Conservation (phyloP, 2,797 vertebrate genomes). For the Crocodylus rhombifer region DNA sequence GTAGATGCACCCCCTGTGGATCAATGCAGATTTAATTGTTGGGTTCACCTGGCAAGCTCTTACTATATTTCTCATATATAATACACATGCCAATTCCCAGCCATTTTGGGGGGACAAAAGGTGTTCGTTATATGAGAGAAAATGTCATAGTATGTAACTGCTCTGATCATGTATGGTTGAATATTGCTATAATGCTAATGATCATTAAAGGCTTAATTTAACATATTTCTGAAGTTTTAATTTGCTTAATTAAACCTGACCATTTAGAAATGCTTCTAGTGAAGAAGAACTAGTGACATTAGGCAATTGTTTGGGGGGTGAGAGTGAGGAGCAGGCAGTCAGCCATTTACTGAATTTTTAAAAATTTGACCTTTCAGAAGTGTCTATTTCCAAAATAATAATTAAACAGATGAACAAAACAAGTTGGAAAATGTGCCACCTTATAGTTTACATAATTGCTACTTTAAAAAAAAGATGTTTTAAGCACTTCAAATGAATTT, state of each 20-base stretch:
- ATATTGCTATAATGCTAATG: slow-evolving; percentile 43
- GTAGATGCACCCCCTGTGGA: no score
- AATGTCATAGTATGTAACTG: neutral
- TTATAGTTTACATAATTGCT: neutral
- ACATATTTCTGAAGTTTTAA: slow-evolving; percentile 13
- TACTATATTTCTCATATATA: no score
- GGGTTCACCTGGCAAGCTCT: no score
- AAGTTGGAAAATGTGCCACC: neutral
- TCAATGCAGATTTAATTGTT: no score
- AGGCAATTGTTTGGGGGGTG: neutral
- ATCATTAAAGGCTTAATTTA: slow-evolving; percentile 17
- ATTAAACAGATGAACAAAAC: neutral
- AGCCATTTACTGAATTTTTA: neutral
- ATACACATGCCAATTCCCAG: no score
- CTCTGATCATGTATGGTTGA: neutral
- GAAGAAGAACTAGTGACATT: neutral
- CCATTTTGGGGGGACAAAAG: no score
- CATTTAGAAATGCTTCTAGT: neutral
- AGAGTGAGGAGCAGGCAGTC: neutral
- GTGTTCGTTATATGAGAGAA: no score
- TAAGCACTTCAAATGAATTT: neutral
- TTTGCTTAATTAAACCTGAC: slow-evolving; percentile 16
- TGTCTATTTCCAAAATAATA: neutral
- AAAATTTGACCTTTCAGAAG: neutral
- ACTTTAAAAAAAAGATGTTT: neutral